These are phyloP conservation scores for Sipunculus nudus DNA, from an alignment of 2,888 invertebrate species.

Conservation along the genomic window DNA sequence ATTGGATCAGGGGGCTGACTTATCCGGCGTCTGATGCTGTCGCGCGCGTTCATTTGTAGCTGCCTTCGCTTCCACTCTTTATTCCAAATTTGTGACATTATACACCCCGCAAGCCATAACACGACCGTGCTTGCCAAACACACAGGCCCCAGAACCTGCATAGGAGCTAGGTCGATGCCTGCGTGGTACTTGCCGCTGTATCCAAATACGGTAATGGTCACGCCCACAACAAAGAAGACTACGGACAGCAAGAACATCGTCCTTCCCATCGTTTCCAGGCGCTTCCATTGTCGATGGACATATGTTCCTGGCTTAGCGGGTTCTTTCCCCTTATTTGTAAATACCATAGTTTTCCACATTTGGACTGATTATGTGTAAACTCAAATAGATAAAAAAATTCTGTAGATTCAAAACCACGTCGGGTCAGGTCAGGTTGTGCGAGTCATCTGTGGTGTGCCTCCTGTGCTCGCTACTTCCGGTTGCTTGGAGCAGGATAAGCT, in stretches of 20 bases:
- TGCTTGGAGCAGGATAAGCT: too few species aligned
- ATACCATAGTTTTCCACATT: too few species aligned
- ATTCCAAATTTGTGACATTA: slow-evolving; percentile 40
- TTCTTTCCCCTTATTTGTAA: too few species aligned
- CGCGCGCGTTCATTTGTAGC: slow-evolving; percentile 38
- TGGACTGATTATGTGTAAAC: too few species aligned
- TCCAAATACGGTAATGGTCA: slow-evolving; percentile 40
- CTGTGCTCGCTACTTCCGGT: too few species aligned
- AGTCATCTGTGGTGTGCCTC: too few species aligned
- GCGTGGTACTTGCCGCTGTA: slow-evolving; percentile 39
- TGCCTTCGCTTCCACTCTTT: slow-evolving; percentile 38
- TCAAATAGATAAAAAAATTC: too few species aligned
- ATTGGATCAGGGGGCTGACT: too few species aligned
- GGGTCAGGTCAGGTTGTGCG: too few species aligned
- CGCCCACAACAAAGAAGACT: slow-evolving; percentile 38
- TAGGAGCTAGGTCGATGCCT: slow-evolving; percentile 23
- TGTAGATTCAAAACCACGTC: too few species aligned
- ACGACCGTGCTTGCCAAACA: slow-evolving; percentile 40
- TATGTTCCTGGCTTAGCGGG: background rate
- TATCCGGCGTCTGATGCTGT: too few species aligned
- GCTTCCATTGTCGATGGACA: slow-evolving; percentile 33
- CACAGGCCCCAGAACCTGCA: slow-evolving; percentile 40
- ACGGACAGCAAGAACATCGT: slow-evolving; percentile 38
- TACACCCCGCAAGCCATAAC: slow-evolving; percentile 40
- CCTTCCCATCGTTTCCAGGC: slow-evolving; percentile 39